These are phyloP conservation scores for Cuniculus paca DNA, from an alignment of 2,797 vertebrate species.

Conservation along the genomic window DNA sequence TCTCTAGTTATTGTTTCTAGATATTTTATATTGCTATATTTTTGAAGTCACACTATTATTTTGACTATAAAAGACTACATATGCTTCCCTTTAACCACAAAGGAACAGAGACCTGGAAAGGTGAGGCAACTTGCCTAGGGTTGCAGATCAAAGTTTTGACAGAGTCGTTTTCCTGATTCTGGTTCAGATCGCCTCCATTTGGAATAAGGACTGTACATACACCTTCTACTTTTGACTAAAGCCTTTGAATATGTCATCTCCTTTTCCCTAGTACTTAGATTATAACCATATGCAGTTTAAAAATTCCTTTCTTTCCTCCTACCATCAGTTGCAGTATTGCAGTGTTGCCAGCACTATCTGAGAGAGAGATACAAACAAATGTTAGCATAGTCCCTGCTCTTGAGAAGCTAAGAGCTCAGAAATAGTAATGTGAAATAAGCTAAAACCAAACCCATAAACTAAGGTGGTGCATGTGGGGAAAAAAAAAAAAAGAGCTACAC, in stretches of 20 bases:
- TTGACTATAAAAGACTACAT: not conserved
- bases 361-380: not conserved
- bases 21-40: not conserved
- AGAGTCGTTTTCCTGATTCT: not conserved
- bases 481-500: not conserved
- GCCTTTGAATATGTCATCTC: not conserved
- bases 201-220: not conserved
- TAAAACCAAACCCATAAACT: not conserved
- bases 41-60: conserved; percentile 16
- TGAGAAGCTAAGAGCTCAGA: not conserved
- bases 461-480: not conserved
- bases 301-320: not conserved
- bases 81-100: not conserved
- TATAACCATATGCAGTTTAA: not conserved
- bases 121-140: not conserved
- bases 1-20: not conserved
- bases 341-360: not conserved
- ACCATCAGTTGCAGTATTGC: not conserved
- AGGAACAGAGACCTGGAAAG: not conserved
- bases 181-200: not conserved
- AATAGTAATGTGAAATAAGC: not conserved
- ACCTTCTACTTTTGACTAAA: not conserved
- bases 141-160: not conserved
- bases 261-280: not conserved
- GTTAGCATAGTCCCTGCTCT: not conserved